Conservation (phyloP, 2,797 vertebrate species). For the Natrix natrix region DNA sequence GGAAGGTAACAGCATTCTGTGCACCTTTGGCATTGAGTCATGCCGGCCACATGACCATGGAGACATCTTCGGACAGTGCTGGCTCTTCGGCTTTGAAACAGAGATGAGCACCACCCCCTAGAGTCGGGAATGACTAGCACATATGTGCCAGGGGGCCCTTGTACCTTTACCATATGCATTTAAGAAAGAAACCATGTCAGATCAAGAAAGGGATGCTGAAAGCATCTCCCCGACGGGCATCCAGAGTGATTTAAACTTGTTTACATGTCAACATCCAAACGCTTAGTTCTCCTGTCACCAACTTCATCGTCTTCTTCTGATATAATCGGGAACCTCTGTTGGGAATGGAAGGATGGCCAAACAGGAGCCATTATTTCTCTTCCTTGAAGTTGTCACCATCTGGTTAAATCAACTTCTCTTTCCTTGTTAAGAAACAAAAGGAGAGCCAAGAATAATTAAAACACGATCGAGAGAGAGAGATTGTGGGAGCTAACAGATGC, state of each 20-base stretch:
- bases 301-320: background rate
- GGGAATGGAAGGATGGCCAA: background rate
- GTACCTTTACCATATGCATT: no score
- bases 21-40: no score
- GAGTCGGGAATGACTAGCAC: no score
- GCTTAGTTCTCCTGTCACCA: background rate
- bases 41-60: no score
- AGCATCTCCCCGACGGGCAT: background rate
- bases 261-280: no score
- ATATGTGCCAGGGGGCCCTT: no score
- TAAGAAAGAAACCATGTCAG: background rate
- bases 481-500: slow-evolving; percentile 26
- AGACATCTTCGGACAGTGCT: no score
- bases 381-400: slow-evolving; percentile 10
- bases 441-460: slow-evolving; percentile 23
- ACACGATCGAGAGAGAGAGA: slow-evolving; percentile 45
- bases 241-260: background rate
- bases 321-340: background rate
- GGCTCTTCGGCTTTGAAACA: no score
- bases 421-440: slow-evolving; percentile 18
- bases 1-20: no score
- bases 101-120: no score
- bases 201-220: background rate
- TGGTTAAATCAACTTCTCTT: slow-evolving; percentile 1
- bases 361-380: background rate